Base-by-base conservation (phyloP, 2,888 invertebrate species). In the Osmoderma eremita region DNA sequence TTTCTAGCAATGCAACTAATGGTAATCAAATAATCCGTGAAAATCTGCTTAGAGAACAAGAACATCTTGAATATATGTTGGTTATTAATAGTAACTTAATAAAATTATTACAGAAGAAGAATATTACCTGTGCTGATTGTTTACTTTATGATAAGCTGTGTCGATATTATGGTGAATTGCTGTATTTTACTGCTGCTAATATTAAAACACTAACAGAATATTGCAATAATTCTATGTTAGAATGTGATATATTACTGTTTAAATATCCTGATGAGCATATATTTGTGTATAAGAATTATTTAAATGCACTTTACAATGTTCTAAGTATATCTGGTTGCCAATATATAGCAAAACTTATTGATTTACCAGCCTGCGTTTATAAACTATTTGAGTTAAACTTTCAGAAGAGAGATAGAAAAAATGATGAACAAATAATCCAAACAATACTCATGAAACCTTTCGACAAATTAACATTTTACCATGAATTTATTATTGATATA, bases 261-360 rank as follows among this genome's bases (percentile, higher is more conserved):
- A 88, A 88, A 78, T 87, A 88, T 82, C 85, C 88, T 77, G 89
- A 91, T 76, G 92, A 92, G 81, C 88, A 87, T 81, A 87, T 91
- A 77, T 86, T 87, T 78, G 85, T 90, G 69, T 91, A 90, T 79
- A 89, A 87, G 79, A 87, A 86, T 79, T 92, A 92, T 84, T 85
- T 90, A 50, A 84, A 88, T 81, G 86, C 88, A 74, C 85, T 91
- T 78, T 91, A 91, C 80, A 90, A 91, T 85, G 85, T 91, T 70
- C 88, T 89, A 76, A 89, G 90, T 73, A 84, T 91, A 70, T 88
- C 89, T 76, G 92, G 91, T 38, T 91, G 91, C 76, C 78, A 83
- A 48, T 87, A 89, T 73, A 88, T 91, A 64, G 86, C 88, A 70
- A 86, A 85, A 79, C 78, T 88, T 61, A 84, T 91, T 68, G 89